Evolutionary conservation across 2,113 vertebrate species (phyloP).

Genomic region (Pyxicephalus adspersus): DNA sequence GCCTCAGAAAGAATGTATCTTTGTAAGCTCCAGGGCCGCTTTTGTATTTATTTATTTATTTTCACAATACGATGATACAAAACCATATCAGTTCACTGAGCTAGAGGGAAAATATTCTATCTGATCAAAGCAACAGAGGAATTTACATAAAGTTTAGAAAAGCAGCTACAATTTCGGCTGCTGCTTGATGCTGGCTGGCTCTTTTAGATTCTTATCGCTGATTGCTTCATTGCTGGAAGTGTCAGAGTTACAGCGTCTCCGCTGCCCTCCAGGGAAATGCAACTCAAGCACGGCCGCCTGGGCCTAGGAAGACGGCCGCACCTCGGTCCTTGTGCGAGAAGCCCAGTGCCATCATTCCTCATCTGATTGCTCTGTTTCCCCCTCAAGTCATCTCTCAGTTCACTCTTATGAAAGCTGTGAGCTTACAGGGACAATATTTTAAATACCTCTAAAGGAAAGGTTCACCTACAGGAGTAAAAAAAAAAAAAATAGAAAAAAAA

Average conservation of each 20-base stretch:
- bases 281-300: slow-evolving; percentile 28
- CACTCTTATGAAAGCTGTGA: no score
- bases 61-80: slow-evolving; percentile 36
- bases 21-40: background rate
- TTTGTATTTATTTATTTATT: slow-evolving; percentile 19
- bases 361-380: background rate
- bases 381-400: background rate
- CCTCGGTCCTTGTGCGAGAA: slow-evolving; percentile 25
- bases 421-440: no score
- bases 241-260: slow-evolving; percentile 45
- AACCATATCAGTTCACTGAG: slow-evolving; percentile 36
- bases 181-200: slow-evolving; percentile 24
- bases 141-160: slow-evolving; percentile 56
- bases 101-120: slow-evolving; percentile 52
- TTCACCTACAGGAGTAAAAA: no score
- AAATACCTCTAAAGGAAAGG: no score
- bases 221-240: slow-evolving; percentile 51
- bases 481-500: no score
- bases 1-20: background rate
- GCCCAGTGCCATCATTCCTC: background rate
- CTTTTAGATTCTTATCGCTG: slow-evolving; percentile 49
- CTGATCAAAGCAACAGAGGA: slow-evolving; percentile 56
- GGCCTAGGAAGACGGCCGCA: slow-evolving; percentile 32
- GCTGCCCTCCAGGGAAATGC: slow-evolving; percentile 50
- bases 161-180: slow-evolving; percentile 22